Conservation (phyloP, 2,113 vertebrate species). For the Pygoscelis antarcticus region DNA sequence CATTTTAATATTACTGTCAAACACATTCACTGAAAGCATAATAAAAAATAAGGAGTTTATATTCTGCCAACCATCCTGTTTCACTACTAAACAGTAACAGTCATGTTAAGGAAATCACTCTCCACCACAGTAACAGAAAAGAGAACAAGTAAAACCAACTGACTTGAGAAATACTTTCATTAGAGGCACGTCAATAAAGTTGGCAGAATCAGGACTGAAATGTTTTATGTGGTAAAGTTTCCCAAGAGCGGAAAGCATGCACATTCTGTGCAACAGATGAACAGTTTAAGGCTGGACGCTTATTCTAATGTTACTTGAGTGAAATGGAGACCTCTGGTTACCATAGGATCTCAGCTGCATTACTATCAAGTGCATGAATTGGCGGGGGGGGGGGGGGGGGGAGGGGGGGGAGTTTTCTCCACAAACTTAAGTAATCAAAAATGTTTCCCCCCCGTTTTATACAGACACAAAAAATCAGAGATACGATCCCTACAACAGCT, state of each 20-base stretch:
- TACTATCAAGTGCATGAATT: not conserved
- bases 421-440: not conserved
- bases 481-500: not conserved
- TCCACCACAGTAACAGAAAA: not conserved
- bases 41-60: not conserved
- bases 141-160: not conserved
- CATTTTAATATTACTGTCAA: not conserved
- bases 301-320: not conserved
- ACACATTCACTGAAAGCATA: not conserved
- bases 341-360: not conserved
- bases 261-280: not conserved
- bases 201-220: not conserved
- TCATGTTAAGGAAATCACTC: not conserved
- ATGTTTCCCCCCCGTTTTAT: fast-evolving
- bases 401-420: not conserved
- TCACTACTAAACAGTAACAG: not conserved
- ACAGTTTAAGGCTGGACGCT: not conserved
- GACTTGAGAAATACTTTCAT: not conserved
- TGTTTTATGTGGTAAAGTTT: not conserved
- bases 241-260: not conserved
- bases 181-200: not conserved
- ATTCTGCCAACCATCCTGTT: not conserved
- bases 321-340: fast-evolving
- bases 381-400: too few species aligned
- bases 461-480: not conserved